phyloP scores from a whole-genome alignment of 2,888 invertebrate species.

The Tiphia femorata region DNA sequence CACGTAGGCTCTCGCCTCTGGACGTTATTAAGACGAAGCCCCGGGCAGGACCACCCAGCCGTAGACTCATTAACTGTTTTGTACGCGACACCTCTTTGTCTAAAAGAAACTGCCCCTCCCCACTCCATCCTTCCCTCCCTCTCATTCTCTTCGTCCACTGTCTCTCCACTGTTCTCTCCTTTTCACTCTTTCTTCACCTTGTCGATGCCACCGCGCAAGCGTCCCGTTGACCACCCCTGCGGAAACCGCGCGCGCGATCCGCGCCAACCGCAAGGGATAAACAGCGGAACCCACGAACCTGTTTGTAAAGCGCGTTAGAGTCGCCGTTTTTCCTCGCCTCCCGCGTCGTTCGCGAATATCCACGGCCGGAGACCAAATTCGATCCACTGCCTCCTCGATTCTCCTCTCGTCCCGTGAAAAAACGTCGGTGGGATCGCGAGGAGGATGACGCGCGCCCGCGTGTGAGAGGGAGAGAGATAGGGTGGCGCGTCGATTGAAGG shows the following conservation, averaged over 20 bases:
- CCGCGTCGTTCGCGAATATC: slow-evolving; percentile 10
- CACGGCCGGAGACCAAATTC: slow-evolving; percentile 18
- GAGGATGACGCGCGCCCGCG: no score
- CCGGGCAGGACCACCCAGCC: slow-evolving; percentile 67
- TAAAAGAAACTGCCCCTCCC: slow-evolving; percentile 49
- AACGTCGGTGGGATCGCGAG: no score
- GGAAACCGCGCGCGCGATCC: slow-evolving; percentile 9
- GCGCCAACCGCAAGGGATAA: slow-evolving; percentile 21
- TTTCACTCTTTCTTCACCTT: slow-evolving; percentile 12
- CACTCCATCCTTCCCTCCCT: slow-evolving; percentile 3
- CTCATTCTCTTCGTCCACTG: neutral
- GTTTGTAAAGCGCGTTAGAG: slow-evolving; percentile 54
- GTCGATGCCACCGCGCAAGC: neutral
- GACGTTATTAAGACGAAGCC: slow-evolving; percentile 66
- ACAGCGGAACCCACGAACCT: no score
- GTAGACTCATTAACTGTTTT: slow-evolving; percentile 67
- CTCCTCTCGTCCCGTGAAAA: no score
- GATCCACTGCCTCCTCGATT: slow-evolving; percentile 12
- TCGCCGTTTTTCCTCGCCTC: slow-evolving; percentile 39
- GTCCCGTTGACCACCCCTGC: slow-evolving; percentile 9
- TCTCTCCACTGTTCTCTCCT: neutral
- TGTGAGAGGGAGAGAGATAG: no score
- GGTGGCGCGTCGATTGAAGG: no score
- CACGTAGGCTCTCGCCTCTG: slow-evolving; percentile 56
- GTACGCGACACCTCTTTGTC: slow-evolving; percentile 66